These are phyloP conservation scores for Harpalus rubripes DNA, from an alignment of 2,888 invertebrate genomes.

Conservation along the genomic window DNA sequence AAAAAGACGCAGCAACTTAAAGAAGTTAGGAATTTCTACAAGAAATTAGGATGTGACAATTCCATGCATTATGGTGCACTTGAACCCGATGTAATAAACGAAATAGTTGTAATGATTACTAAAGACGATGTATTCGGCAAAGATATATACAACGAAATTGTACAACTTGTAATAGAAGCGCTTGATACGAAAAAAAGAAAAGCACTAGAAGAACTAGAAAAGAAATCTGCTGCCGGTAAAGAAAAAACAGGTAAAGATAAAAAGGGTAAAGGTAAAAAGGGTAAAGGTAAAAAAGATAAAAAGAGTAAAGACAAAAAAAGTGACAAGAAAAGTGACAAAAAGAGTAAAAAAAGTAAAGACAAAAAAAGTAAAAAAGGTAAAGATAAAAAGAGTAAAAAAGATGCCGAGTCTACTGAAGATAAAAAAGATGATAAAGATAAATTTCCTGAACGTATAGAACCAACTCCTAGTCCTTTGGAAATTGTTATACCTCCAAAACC, in stretches of 20 bases:
- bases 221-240: conserved; percentile 56
- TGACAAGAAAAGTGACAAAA: conserved; percentile 61
- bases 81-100: conserved; percentile 79
- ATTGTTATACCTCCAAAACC: conserved; percentile 70
- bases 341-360: conserved; percentile 60
- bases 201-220: conserved; percentile 57
- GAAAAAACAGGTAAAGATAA: conserved; percentile 57
- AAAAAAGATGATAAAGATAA: too few relatives aligned
- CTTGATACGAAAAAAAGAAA: conserved; percentile 13
- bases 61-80: conserved; percentile 81
- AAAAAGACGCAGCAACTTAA: conserved; percentile 77
- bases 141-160: conserved; percentile 76
- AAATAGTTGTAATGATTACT: conserved; percentile 76
- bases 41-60: conserved; percentile 80
- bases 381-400: conserved; percentile 58
- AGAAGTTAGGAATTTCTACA: conserved; percentile 81
- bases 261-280: conserved; percentile 68
- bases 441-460: too few relatives aligned
- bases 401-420: conserved; percentile 14
- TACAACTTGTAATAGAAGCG: conserved; percentile 73
- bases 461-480: conserved; percentile 1
- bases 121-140: conserved; percentile 75
- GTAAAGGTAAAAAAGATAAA: conserved; percentile 60
- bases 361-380: conserved; percentile 45
- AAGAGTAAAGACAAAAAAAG: conserved; percentile 57